phyloP scores from a whole-genome alignment of 2,797 vertebrate genomes.

The Diplodus sargus region DNA sequence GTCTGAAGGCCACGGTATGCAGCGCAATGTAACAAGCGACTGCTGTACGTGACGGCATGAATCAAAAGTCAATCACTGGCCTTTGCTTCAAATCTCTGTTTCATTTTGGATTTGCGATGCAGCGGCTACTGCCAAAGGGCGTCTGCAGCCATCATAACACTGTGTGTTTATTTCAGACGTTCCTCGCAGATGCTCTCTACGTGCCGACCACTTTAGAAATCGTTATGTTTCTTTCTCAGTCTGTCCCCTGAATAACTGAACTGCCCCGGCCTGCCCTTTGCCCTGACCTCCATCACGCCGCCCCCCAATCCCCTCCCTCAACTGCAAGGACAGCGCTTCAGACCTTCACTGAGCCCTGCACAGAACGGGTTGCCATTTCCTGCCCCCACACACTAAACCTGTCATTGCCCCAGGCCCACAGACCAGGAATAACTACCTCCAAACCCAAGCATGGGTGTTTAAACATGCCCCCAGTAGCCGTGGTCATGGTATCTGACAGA shows the following conservation, averaged over 20 bases:
- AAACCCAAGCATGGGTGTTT: conserved; percentile 50
- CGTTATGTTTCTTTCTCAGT: conserved; percentile 14
- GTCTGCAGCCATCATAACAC: background rate
- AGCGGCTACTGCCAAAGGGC: background rate
- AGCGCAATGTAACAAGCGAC: no score
- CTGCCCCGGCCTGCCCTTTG: conserved; percentile 64
- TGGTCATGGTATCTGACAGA: conserved; percentile 45
- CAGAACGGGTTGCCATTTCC: conserved; percentile 60
- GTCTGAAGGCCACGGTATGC: no score
- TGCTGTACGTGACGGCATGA: no score
- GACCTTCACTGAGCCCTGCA: conserved; percentile 31
- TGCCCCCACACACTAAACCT: conserved; percentile 63
- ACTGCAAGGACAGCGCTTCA: conserved; percentile 33
- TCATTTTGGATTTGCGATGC: background rate
- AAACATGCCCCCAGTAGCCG: conserved; percentile 55
- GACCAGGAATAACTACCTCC: conserved; percentile 69
- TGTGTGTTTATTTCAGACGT: conserved; percentile 14
- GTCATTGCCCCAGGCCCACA: conserved; percentile 57
- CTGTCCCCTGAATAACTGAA: conserved; percentile 57
- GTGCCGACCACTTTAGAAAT: conserved; percentile 40
- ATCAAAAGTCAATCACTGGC: no score
- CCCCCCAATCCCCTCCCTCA: conserved; percentile 9
- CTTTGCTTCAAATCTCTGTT: no score
- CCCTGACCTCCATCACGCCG: conserved; percentile 44
- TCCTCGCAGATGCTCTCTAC: background rate